phyloP scores from a whole-genome alignment of 2,888 invertebrate species.

The Meandrusa payeni region DNA sequence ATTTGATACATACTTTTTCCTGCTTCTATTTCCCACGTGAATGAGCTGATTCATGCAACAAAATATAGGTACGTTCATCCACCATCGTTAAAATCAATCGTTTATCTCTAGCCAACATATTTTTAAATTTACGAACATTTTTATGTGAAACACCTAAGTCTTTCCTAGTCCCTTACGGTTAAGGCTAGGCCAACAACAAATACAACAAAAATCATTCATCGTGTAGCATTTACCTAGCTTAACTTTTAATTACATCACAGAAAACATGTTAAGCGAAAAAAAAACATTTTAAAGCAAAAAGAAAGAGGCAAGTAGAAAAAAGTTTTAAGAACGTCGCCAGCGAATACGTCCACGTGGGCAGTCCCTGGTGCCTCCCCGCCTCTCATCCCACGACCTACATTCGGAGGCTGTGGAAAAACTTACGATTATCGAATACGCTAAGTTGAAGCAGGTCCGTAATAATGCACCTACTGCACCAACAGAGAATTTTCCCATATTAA shows the following conservation, averaged over 20 bases:
- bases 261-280: neutral
- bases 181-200: too few relatives aligned
- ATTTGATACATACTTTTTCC: too few relatives aligned
- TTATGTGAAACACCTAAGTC: too few relatives aligned
- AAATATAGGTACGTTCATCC: too few relatives aligned
- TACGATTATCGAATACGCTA: conserved; percentile 61
- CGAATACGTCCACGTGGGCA: conserved; percentile 12
- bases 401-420: conserved; percentile 49
- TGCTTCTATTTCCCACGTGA: too few relatives aligned
- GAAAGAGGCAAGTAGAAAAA: conserved; percentile 12
- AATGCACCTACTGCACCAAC: conserved; percentile 33
- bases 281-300: conserved; percentile 8
- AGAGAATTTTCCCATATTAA: neutral
- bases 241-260: conserved; percentile 10
- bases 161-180: too few relatives aligned
- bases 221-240: neutral
- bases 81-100: too few relatives aligned
- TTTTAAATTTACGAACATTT: too few relatives aligned
- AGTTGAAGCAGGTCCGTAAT: conserved; percentile 44
- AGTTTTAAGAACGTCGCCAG: conserved; percentile 17
- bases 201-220: too few relatives aligned
- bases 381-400: conserved; percentile 47
- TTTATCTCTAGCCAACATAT: too few relatives aligned
- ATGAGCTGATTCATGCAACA: too few relatives aligned
- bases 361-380: conserved; percentile 36